Percentiles rank a stretch among this genome's conserved stretches.
phyloP scores from a whole-genome alignment of 1,140 invertebrate genomes.

The Phenacoccus solenopsis region DNA sequence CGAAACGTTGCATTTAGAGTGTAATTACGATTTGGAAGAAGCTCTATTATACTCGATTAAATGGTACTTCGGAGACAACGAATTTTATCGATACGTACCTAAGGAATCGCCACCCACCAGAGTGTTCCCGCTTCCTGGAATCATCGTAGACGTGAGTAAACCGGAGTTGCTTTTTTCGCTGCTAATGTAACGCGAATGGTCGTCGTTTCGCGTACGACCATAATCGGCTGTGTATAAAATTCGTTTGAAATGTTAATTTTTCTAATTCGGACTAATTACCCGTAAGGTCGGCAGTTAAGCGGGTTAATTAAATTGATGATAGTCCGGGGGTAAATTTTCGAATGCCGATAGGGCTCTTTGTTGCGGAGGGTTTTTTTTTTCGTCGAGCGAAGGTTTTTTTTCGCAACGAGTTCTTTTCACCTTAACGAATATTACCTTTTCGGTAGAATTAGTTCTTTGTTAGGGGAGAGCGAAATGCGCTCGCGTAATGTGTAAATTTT shows the following conservation, averaged over 20 bases:
- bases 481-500: background rate
- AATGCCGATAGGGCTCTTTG: background rate
- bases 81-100: conserved; percentile 60
- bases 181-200: too few relatives aligned
- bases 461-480: background rate
- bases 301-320: background rate
- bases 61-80: conserved; percentile 60
- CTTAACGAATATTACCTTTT: conserved; percentile 3
- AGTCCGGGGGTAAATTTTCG: background rate
- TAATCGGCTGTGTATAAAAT: background rate
- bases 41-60: conserved; percentile 62
- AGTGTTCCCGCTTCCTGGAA: conserved; percentile 45
- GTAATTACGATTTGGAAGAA: conserved; percentile 29
- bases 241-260: background rate
- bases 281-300: background rate
- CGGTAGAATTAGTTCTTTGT: background rate
- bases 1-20: conserved; percentile 35
- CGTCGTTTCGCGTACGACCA: too few relatives aligned
- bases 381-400: background rate
- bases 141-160: conserved; percentile 54
- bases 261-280: background rate
- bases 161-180: background rate
- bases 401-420: background rate
- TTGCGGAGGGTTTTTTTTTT: too few relatives aligned
- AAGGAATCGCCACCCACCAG: conserved; percentile 53